phyloP scores from a whole-genome alignment of 2,113 vertebrate species.

The Apus apus region DNA sequence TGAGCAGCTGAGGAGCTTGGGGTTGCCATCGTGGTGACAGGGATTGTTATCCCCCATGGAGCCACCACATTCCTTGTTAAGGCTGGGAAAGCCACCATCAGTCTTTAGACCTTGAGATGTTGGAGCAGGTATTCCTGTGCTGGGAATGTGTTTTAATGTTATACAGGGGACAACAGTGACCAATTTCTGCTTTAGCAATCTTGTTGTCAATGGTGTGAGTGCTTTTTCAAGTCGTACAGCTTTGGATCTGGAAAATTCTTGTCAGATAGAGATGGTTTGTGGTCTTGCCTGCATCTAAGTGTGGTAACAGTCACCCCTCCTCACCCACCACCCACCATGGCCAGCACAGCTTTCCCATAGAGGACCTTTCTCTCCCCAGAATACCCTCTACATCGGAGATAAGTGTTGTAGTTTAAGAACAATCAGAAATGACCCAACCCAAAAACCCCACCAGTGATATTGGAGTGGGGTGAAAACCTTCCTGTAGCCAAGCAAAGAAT shows the following conservation, averaged over 20 bases:
- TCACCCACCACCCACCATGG: accelerated
- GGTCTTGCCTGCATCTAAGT: not conserved
- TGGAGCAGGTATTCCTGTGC: not conserved
- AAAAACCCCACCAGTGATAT: too few relatives aligned
- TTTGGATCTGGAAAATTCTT: not conserved
- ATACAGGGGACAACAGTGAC: accelerated
- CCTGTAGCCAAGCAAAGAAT: not conserved
- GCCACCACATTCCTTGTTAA: not conserved
- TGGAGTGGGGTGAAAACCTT: not conserved
- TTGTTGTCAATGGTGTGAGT: accelerated
- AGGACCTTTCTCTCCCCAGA: not conserved
- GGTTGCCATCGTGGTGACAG: not conserved
- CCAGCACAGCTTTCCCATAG: not conserved
- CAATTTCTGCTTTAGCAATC: not conserved
- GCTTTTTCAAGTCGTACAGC: not conserved
- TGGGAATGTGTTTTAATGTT: accelerated
- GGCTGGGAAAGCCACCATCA: not conserved
- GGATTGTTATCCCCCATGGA: not conserved
- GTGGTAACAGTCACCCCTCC: too few relatives aligned
- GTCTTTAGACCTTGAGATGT: not conserved
- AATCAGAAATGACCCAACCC: too few relatives aligned
- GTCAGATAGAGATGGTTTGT: not conserved
- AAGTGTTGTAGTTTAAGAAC: not conserved
- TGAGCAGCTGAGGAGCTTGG: not conserved
- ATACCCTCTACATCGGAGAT: not conserved